These are phyloP conservation scores for Trichomycterus rosablanca DNA, from an alignment of 2,113 vertebrate species.

Conservation along the genomic window DNA sequence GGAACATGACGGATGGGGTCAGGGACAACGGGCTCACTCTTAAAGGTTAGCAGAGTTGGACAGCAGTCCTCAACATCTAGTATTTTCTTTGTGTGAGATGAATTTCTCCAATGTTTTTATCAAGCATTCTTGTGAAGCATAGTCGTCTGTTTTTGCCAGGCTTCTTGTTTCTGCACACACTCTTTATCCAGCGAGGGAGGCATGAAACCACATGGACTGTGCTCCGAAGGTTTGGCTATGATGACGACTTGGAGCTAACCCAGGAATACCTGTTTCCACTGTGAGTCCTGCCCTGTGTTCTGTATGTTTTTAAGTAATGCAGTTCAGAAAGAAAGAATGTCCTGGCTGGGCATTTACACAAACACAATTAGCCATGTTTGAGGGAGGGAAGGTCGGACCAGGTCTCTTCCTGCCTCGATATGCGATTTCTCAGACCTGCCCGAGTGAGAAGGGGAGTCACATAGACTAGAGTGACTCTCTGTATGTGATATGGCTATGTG, in stretches of 20 bases:
- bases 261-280: slow-evolving; percentile 93
- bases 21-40: slow-evolving; percentile 89
- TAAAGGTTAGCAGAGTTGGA: slow-evolving; percentile 72
- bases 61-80: not conserved
- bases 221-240: slow-evolving; percentile 90
- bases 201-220: slow-evolving; percentile 98
- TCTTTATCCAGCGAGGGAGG: slow-evolving; percentile 95
- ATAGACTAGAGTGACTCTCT: too few species aligned
- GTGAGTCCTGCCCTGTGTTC: slow-evolving; percentile 63
- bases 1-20: slow-evolving; percentile 91
- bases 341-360: too few species aligned
- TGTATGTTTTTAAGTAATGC: too few species aligned
- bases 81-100: not conserved
- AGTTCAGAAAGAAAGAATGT: too few species aligned
- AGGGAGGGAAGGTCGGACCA: too few species aligned
- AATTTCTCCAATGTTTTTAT: not conserved
- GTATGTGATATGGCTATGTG: too few species aligned
- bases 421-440: too few species aligned
- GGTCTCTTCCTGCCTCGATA: too few species aligned
- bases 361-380: too few species aligned
- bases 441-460: too few species aligned
- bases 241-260: slow-evolving; percentile 91
- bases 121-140: not conserved
- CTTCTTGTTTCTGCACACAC: slow-evolving; percentile 96
- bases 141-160: slow-evolving; percentile 63